Evolutionary conservation across 2,797 vertebrate genomes (phyloP).

Genomic region (Enoplosus armatus): DNA sequence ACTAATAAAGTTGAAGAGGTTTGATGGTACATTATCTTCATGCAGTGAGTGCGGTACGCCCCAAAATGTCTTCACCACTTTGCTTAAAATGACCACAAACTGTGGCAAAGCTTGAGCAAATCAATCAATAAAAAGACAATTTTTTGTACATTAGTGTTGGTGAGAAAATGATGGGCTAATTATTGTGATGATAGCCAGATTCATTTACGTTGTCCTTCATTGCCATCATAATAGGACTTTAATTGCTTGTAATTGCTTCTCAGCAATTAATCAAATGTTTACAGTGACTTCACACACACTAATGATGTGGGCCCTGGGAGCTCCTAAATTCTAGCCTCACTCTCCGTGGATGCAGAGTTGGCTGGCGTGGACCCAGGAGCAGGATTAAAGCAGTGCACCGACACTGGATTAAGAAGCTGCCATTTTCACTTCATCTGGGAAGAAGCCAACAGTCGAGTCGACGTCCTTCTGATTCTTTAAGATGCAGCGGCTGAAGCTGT

Average conservation of each 20-base stretch:
- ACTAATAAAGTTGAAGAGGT: conserved; percentile 21
- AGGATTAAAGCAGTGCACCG: conserved; percentile 50
- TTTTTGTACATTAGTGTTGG: conserved; percentile 24
- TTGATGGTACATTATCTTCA: conserved; percentile 5
- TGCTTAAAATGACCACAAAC: conserved; percentile 18
- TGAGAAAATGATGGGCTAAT: conserved; percentile 63
- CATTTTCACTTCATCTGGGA: conserved; percentile 44
- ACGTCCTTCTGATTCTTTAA: background rate
- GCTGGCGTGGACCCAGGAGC: conserved; percentile 50
- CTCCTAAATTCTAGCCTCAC: conserved; percentile 23
- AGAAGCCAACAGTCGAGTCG: conserved; percentile 10
- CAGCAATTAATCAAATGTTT: conserved; percentile 78
- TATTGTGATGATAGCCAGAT: conserved; percentile 72
- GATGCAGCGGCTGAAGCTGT: background rate
- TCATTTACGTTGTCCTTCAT: conserved; percentile 71
- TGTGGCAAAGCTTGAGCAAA: conserved; percentile 16
- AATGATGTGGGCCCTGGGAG: conserved; percentile 41
- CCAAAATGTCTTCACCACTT: background rate
- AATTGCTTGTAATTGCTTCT: conserved; percentile 80
- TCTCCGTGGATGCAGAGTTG: conserved; percentile 21
- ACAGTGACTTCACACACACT: conserved; percentile 64
- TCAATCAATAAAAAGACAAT: conserved; percentile 21
- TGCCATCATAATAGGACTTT: conserved; percentile 75
- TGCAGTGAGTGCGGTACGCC: background rate
- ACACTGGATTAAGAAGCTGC: conserved; percentile 59